phyloP scores from a whole-genome alignment of 2,888 invertebrate species.

The Drosophila dives region DNA sequence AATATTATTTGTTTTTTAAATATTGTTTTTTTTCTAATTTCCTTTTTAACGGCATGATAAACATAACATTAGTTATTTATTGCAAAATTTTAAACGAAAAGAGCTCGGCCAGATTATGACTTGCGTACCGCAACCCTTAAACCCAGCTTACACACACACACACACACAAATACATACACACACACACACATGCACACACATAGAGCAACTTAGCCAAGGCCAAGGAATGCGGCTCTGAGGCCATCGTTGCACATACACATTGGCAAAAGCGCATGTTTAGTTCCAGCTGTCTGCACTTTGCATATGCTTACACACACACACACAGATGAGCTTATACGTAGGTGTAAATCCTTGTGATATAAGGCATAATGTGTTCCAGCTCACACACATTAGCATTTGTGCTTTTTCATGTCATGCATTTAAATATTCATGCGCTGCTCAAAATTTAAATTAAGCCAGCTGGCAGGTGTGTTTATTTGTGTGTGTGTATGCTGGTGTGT shows the following conservation, averaged over 20 bases:
- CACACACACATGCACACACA: background rate
- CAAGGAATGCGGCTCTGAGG: conserved; percentile 26
- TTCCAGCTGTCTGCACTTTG: conserved; percentile 46
- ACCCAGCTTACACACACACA: background rate
- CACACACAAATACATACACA: background rate
- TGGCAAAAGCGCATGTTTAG: conserved; percentile 45
- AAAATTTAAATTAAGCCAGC: conserved; percentile 69
- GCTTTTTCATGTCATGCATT: conserved; percentile 70
- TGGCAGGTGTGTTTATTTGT: conserved; percentile 27
- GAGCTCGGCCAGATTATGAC: conserved; percentile 1
- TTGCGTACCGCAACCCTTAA: conserved; percentile 11
- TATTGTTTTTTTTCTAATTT: accelerated
- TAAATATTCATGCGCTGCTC: conserved; percentile 73
- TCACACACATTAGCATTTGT: conserved; percentile 62
- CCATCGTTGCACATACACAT: conserved; percentile 10
- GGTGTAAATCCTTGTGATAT: background rate
- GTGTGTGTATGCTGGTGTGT: conserved; percentile 8
- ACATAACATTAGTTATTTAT: background rate
- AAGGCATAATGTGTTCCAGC: background rate
- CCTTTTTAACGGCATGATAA: background rate
- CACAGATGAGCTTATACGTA: background rate
- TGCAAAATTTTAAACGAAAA: background rate
- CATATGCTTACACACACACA: conserved; percentile 34
- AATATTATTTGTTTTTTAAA: background rate
- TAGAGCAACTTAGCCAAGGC: conserved; percentile 37